Evolutionary conservation across 2,797 vertebrate genomes (phyloP).

Genomic region (Pseudochaenichthys georgianus): DNA sequence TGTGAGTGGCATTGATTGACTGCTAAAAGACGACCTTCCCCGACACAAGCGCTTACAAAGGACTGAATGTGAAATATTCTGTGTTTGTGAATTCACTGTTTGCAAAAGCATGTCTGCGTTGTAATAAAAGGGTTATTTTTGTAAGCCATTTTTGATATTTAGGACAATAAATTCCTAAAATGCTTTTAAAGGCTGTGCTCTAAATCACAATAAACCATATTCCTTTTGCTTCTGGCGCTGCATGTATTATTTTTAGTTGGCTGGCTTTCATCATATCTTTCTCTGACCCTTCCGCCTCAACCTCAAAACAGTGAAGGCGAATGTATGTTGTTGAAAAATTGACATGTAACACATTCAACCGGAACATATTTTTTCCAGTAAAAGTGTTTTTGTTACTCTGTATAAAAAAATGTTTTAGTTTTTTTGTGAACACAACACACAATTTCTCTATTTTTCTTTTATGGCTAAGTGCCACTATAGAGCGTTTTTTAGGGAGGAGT

Average conservation of each 20-base stretch:
- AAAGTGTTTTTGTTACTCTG: background rate
- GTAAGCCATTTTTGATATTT: background rate
- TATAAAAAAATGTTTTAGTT: background rate
- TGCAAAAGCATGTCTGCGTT: slow-evolving; percentile 23
- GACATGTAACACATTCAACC: background rate
- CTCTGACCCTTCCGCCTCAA: background rate
- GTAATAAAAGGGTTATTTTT: slow-evolving; percentile 25
- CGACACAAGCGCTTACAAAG: slow-evolving; percentile 10
- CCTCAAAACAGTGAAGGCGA: background rate
- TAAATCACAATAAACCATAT: background rate
- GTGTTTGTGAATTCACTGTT: background rate
- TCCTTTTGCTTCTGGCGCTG: background rate
- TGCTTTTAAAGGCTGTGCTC: background rate
- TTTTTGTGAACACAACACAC: background rate
- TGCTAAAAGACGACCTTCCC: slow-evolving; percentile 50
- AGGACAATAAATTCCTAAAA: background rate
- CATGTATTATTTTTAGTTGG: background rate
- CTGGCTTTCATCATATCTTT: background rate
- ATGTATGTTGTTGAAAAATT: background rate
- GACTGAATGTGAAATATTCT: slow-evolving; percentile 16
- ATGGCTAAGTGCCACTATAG: background rate
- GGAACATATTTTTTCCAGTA: background rate
- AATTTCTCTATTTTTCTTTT: no score
- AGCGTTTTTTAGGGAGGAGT: background rate
- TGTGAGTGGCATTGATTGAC: slow-evolving; percentile 38